Conservation (phyloP, 2,797 vertebrate genomes). For the Ctenopoma multispine region DNA sequence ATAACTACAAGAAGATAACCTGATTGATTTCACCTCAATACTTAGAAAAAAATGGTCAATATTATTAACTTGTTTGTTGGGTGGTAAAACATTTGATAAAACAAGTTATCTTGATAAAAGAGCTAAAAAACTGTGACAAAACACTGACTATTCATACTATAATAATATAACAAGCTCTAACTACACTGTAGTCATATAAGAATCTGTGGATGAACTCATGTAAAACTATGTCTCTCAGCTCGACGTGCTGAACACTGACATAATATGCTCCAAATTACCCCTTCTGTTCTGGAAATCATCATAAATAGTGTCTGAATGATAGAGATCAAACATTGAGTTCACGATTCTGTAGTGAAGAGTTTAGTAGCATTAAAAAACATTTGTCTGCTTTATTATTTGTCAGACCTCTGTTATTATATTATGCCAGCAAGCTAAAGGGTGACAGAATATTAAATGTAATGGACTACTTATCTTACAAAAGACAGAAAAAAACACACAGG, state of each 20-base stretch:
- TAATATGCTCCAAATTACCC: neutral
- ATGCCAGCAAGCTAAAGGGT: neutral
- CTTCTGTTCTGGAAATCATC: neutral
- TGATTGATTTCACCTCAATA: too few relatives aligned
- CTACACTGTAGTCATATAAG: neutral
- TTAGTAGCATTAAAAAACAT: neutral
- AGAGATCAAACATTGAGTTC: neutral
- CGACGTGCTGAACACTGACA: neutral
- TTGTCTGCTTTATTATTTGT: neutral
- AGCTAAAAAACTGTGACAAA: too few relatives aligned
- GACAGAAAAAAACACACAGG: neutral
- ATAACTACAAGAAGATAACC: neutral
- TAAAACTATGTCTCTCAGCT: neutral
- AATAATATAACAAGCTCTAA: neutral
- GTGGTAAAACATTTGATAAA: too few relatives aligned
- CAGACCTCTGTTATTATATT: neutral
- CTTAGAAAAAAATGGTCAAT: too few relatives aligned
- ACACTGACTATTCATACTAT: too few relatives aligned
- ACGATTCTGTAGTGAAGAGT: neutral
- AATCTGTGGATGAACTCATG: neutral
- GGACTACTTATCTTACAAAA: neutral
- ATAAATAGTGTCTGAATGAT: neutral
- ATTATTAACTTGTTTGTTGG: too few relatives aligned
- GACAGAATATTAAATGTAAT: neutral
- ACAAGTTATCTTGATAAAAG: too few relatives aligned